These are phyloP conservation scores for Oedothorax gibbosus DNA, from an alignment of 1,140 invertebrate species.

Conservation along the genomic window DNA sequence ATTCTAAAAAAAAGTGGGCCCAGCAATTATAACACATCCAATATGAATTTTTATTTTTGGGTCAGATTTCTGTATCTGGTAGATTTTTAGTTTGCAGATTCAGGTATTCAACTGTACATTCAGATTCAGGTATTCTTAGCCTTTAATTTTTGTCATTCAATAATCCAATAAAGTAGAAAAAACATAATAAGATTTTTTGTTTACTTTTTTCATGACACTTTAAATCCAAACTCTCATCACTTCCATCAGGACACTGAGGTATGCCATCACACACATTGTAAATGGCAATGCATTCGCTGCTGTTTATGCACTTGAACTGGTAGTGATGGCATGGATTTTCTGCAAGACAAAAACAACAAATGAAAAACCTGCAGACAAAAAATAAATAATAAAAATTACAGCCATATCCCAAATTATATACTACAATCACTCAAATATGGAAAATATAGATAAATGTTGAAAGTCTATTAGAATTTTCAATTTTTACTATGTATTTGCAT, in stretches of 20 bases:
- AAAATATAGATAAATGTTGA: no score
- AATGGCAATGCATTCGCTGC: constrained; percentile 91
- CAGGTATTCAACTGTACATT: not conserved
- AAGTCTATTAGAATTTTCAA: no score
- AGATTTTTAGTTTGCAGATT: no score
- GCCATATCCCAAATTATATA: no score
- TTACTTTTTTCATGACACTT: constrained; percentile 74
- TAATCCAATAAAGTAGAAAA: not conserved
- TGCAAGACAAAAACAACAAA: constrained; percentile 5
- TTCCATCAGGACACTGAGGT: constrained; percentile 90
- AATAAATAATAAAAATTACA: not conserved
- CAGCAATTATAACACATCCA: no score
- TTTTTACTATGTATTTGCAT: no score
- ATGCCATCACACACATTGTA: constrained; percentile 97
- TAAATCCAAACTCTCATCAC: constrained; percentile 87
- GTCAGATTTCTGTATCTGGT: no score
- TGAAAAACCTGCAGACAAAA: not conserved
- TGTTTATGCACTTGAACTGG: constrained; percentile 87
- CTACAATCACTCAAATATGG: no score
- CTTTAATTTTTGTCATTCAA: not conserved
- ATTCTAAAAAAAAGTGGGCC: no score
- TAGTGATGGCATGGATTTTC: constrained; percentile 70
- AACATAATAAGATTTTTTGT: no score
- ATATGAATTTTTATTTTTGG: no score
- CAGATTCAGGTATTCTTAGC: not conserved